Conservation (phyloP, 2,113 vertebrate species). For the Centrocercus urophasianus region DNA sequence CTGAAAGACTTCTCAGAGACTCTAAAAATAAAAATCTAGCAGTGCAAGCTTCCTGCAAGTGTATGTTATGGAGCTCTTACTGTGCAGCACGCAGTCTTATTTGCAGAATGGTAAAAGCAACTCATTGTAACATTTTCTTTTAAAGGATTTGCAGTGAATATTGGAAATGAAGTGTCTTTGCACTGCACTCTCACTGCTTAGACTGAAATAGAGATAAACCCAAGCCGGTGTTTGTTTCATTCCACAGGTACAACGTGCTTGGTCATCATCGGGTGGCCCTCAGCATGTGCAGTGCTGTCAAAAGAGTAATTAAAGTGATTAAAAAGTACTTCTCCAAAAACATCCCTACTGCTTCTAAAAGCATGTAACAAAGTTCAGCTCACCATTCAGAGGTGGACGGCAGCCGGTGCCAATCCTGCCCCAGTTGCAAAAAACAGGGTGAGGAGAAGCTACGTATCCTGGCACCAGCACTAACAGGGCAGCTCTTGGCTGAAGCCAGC, state of each 20-base stretch:
- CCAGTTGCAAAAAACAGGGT: not conserved
- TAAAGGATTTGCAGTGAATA: not conserved
- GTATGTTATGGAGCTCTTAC: rapidly evolving
- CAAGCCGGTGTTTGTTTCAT: too few relatives aligned
- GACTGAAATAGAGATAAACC: too few relatives aligned
- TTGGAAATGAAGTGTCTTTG: too few relatives aligned
- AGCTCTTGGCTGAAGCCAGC: not conserved
- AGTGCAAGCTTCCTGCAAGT: not conserved
- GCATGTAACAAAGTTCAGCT: not conserved
- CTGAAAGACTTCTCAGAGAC: not conserved
- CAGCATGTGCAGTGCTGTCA: too few relatives aligned
- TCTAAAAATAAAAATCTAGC: not conserved
- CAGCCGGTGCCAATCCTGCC: not conserved
- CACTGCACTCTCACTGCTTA: too few relatives aligned
- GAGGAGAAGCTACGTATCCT: not conserved
- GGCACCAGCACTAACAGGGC: not conserved
- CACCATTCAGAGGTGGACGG: not conserved
- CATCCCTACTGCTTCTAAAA: too few relatives aligned
- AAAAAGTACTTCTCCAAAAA: too few relatives aligned
- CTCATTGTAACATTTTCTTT: too few relatives aligned
- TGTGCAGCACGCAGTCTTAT: rapidly evolving
- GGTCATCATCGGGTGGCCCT: too few relatives aligned
- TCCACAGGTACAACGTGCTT: too few relatives aligned
- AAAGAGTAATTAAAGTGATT: too few relatives aligned
- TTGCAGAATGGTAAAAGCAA: not conserved